A percentile compares a stretch with the other conserved stretches of the same genome.
These are phyloP conservation scores for Megathymus violae DNA, from an alignment of 1,140 invertebrate genomes.

Conservation along the genomic window DNA sequence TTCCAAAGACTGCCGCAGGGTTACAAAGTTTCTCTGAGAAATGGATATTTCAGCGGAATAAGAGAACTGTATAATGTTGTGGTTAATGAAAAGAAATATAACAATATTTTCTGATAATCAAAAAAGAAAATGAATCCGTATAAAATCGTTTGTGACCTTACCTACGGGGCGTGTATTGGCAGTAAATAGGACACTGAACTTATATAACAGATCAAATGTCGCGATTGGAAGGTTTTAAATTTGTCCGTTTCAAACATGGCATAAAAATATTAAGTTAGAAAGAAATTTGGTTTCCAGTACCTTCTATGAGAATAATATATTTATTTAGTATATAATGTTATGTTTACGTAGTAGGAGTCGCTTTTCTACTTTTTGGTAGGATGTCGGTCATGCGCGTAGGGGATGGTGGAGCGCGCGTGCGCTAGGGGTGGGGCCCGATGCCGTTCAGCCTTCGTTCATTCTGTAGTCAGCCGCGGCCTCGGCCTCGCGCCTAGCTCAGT, in stretches of 20 bases:
- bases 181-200: constrained; percentile 34
- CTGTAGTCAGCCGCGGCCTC: constrained; percentile 74
- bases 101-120: constrained; percentile 17
- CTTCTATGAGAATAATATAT: constrained; percentile 76
- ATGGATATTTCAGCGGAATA: constrained; percentile 65
- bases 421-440: constrained; percentile 77
- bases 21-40: constrained; percentile 53
- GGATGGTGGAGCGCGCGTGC: constrained; percentile 58
- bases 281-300: constrained; percentile 60
- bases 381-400: constrained; percentile 78
- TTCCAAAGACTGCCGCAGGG: constrained; percentile 64
- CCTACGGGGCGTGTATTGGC: constrained; percentile 29
- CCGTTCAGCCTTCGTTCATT: constrained; percentile 75
- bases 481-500: constrained; percentile 57
- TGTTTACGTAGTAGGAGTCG: constrained; percentile 81
- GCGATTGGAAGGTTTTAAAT: constrained; percentile 8
- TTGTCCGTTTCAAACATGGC: constrained; percentile 39
- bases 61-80: constrained; percentile 62
- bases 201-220: constrained; percentile 27
- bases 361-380: constrained; percentile 81
- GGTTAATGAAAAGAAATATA: constrained; percentile 51
- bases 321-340: constrained; percentile 81
- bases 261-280: constrained; percentile 52
- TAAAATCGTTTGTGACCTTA: constrained; percentile 22
- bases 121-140: constrained; percentile 20